Evolutionary conservation across 2,113 vertebrate species (phyloP).

Genomic region (Elaphurus davidianus): DNA sequence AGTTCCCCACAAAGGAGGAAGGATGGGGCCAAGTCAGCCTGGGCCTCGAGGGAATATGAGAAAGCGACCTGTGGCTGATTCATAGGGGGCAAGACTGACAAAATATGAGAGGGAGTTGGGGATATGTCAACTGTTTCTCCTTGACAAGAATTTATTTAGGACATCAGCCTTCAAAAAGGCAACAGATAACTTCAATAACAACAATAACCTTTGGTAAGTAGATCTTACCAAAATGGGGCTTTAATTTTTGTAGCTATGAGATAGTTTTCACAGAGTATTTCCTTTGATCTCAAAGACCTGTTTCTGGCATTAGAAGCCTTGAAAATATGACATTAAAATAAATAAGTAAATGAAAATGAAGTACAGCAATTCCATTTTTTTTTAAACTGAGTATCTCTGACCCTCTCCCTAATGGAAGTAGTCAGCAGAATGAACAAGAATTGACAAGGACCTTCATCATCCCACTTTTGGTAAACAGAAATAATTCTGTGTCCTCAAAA

Average conservation of each 20-base stretch:
- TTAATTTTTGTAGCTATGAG: neutral
- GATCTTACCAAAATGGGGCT: neutral
- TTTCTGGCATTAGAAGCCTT: neutral
- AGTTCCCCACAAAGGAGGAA: conserved; percentile 46
- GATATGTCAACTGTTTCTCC: neutral
- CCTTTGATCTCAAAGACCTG: neutral
- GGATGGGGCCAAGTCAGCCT: neutral
- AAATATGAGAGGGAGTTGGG: neutral
- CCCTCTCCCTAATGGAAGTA: neutral
- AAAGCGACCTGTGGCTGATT: neutral
- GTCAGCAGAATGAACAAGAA: neutral
- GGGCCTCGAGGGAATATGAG: neutral
- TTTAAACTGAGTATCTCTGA: neutral
- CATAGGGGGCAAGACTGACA: neutral
- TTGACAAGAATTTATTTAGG: neutral
- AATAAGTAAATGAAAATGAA: neutral
- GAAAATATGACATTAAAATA: neutral
- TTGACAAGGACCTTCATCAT: neutral
- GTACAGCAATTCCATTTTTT: neutral
- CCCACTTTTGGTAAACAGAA: neutral
- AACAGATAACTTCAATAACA: neutral
- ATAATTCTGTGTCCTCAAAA: neutral
- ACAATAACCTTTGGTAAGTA: neutral
- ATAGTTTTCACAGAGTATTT: neutral
- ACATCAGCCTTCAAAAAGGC: neutral